A percentile compares a stretch with the other conserved stretches of the same genome.
phyloP scores from a whole-genome alignment of 2,797 vertebrate genomes.

The Characodon lateralis region DNA sequence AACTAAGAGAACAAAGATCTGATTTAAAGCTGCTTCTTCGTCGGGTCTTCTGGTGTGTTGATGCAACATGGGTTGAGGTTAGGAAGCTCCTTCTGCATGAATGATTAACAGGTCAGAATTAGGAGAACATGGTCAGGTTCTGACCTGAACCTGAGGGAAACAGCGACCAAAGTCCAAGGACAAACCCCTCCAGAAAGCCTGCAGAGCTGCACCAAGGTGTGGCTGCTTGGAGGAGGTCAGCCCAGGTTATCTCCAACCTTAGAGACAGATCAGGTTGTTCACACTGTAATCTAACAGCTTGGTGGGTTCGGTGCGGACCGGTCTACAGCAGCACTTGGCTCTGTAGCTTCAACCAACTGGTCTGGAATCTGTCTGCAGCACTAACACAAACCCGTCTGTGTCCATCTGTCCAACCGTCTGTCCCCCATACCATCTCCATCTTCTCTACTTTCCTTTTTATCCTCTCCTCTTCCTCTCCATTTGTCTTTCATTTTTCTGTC shows the following conservation, averaged over 20 bases:
- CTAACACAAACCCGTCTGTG: slow-evolving; percentile 34
- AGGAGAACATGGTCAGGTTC: no score
- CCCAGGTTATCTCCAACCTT: background rate
- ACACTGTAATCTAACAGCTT: slow-evolving; percentile 7
- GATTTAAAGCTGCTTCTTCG: no score
- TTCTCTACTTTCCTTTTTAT: slow-evolving; percentile 32
- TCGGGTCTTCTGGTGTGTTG: no score
- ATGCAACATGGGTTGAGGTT: no score
- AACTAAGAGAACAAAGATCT: no score
- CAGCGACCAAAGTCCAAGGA: no score
- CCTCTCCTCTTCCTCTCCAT: slow-evolving; percentile 3
- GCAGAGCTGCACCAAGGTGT: background rate
- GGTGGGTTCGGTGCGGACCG: slow-evolving; percentile 31
- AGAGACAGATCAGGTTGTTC: slow-evolving; percentile 9
- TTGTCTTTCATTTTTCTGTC: slow-evolving; percentile 6
- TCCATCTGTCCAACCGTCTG: slow-evolving; percentile 16
- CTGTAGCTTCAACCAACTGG: slow-evolving; percentile 43
- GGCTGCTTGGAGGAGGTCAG: background rate
- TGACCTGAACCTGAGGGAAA: no score
- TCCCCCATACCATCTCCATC: slow-evolving; percentile 10
- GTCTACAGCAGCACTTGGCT: slow-evolving; percentile 41
- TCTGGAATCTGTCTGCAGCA: slow-evolving; percentile 27
- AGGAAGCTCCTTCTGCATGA: no score
- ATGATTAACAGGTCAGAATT: no score
- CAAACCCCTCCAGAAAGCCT: background rate